Evolutionary conservation across 2,888 invertebrate genomes (phyloP).

Genomic region (Himalopsyche japonica): DNA sequence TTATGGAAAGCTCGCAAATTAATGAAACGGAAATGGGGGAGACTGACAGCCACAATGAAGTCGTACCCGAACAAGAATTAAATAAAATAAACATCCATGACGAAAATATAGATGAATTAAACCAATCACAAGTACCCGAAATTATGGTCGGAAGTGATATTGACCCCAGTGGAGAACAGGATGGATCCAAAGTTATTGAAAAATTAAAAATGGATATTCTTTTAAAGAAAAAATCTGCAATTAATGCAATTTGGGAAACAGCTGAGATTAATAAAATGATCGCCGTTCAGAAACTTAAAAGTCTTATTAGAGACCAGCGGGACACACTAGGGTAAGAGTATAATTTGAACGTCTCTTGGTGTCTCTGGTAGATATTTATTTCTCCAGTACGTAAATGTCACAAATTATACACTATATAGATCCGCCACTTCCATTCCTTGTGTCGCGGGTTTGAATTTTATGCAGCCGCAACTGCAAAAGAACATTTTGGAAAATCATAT

Average conservation of each 20-base stretch:
- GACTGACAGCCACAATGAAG: neutral
- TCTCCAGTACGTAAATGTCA: too few species aligned
- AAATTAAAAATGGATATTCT: conserved; percentile 53
- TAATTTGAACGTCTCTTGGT: neutral
- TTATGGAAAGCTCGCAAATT: neutral
- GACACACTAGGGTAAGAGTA: neutral
- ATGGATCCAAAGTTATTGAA: conserved; percentile 34
- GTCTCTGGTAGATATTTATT: too few species aligned
- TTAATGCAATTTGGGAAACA: conserved; percentile 60
- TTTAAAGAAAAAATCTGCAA: conserved; percentile 53
- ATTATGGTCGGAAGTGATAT: neutral
- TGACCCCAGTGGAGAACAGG: neutral
- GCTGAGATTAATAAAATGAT: conserved; percentile 66
- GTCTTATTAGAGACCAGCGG: conserved; percentile 44
- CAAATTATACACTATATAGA: too few species aligned
- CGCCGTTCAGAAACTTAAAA: conserved; percentile 62
- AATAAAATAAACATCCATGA: neutral
- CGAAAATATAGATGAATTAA: neutral
- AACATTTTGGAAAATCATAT: too few species aligned
- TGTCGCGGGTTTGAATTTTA: too few species aligned
- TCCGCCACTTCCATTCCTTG: too few species aligned
- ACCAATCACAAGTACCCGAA: neutral
- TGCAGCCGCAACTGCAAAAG: too few species aligned
- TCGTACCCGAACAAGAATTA: neutral
- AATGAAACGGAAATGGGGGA: neutral